A percentile compares a stretch with the other conserved stretches of the same genome.
Evolutionary conservation across 2,797 vertebrate species (phyloP).

Genomic region (Peromyscus nudipes): DNA sequence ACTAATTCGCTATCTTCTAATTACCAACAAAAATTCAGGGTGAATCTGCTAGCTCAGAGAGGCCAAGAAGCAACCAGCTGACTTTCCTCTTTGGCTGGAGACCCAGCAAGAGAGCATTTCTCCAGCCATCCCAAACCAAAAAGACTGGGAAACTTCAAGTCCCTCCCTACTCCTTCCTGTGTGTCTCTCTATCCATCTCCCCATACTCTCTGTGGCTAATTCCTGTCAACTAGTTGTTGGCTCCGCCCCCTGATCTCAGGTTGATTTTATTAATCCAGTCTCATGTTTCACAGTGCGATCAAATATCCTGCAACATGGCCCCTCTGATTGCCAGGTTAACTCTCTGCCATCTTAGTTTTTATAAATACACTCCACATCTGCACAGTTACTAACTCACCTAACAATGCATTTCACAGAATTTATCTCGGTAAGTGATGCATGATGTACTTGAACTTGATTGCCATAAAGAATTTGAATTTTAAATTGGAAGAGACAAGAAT

Average conservation of each 20-base stretch:
- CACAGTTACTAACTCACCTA: background rate
- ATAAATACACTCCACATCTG: background rate
- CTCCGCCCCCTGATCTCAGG: background rate
- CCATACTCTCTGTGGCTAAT: background rate
- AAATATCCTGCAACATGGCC: background rate
- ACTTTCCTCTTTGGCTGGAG: background rate
- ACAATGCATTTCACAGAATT: background rate
- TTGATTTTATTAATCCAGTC: background rate
- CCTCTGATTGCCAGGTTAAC: background rate
- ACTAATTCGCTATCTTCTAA: background rate
- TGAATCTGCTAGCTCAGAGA: background rate
- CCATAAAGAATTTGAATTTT: background rate
- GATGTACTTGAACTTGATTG: background rate
- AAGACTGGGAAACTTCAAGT: background rate
- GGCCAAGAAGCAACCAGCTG: background rate
- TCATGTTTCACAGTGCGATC: background rate
- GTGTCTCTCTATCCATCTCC: background rate
- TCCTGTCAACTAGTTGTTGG: background rate
- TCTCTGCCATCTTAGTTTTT: background rate
- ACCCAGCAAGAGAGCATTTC: background rate
- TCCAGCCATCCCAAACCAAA: background rate
- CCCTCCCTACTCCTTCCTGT: background rate
- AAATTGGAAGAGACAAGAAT: conserved; percentile 26
- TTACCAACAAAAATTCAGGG: background rate
- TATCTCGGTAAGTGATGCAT: background rate